Evolutionary conservation across 1,140 invertebrate genomes (phyloP).

Genomic region (Spodoptera litura): DNA sequence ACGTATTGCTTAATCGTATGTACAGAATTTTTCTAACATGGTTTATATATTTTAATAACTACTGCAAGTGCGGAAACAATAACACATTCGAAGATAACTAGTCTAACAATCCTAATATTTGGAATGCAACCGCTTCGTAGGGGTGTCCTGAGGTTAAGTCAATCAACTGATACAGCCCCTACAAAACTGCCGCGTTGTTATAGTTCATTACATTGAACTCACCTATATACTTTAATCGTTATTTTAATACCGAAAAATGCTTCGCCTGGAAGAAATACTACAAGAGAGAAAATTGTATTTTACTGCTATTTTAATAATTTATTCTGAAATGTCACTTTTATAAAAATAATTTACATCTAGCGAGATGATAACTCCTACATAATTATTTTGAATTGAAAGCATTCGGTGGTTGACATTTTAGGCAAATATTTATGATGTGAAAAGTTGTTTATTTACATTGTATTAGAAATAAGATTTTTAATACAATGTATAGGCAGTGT

Average conservation of each 20-base stretch:
- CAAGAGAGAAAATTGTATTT: too few relatives aligned
- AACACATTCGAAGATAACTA: too few relatives aligned
- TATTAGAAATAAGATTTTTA: background rate
- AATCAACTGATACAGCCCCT: conserved; percentile 15
- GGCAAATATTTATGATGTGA: conserved; percentile 1
- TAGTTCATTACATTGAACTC: background rate
- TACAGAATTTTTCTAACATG: background rate
- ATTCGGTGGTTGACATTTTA: conserved; percentile 11
- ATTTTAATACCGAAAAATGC: background rate
- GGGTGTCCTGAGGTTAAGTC: background rate
- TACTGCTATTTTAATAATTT: background rate
- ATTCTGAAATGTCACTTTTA: conserved; percentile 20
- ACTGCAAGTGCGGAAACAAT: background rate
- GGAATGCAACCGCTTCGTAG: background rate
- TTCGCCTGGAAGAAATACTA: background rate
- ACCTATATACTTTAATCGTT: background rate
- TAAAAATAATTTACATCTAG: conserved; percentile 37
- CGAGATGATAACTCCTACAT: conserved; percentile 27
- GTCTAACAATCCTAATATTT: too few relatives aligned
- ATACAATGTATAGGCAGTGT: background rate
- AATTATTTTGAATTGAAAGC: background rate
- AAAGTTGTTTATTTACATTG: background rate
- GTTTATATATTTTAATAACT: background rate
- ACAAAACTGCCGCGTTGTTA: background rate
- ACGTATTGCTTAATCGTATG: background rate